Percentiles rank a stretch among this genome's conserved stretches.
These are phyloP conservation scores for Littorina saxatilis DNA, from an alignment of 1,140 invertebrate genomes.

Conservation along the genomic window DNA sequence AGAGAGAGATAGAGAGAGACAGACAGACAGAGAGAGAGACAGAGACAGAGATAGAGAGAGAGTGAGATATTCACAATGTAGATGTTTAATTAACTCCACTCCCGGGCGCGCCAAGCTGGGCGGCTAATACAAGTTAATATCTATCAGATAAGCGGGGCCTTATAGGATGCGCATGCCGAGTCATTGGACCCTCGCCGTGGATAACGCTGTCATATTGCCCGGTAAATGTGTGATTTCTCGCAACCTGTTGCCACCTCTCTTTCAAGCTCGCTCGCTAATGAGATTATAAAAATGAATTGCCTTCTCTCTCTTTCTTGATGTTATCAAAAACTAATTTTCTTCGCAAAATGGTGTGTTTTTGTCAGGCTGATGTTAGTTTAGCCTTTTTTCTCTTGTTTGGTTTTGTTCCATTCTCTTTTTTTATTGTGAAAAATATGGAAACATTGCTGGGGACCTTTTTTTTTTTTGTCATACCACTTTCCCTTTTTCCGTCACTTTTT, in stretches of 20 bases:
- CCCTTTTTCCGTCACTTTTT: no score
- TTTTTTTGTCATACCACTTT: no score
- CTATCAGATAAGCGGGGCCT: not conserved
- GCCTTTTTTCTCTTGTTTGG: not conserved
- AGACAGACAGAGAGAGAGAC: not conserved
- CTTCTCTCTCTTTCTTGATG: not conserved
- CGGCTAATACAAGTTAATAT: not conserved
- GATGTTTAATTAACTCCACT: slow-evolving; percentile 7
- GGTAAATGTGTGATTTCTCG: not conserved
- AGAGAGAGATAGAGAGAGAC: not conserved
- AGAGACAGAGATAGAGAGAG: no score
- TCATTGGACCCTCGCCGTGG: not conserved
- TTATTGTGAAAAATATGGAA: no score
- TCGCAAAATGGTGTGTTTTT: not conserved
- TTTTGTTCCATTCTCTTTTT: no score
- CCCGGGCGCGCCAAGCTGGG: not conserved
- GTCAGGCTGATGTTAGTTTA: not conserved
- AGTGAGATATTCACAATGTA: not conserved
- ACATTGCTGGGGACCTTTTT: no score
- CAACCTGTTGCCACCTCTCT: slow-evolving; percentile 11
- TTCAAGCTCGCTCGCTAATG: not conserved
- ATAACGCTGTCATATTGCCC: not conserved
- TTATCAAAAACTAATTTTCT: not conserved
- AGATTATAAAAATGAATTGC: not conserved
- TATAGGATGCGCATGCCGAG: not conserved